A percentile compares a stretch with the other conserved stretches of the same genome.
Conservation (phyloP, 1,140 invertebrate genomes). For the Venustaconcha ellipsiformis region DNA sequence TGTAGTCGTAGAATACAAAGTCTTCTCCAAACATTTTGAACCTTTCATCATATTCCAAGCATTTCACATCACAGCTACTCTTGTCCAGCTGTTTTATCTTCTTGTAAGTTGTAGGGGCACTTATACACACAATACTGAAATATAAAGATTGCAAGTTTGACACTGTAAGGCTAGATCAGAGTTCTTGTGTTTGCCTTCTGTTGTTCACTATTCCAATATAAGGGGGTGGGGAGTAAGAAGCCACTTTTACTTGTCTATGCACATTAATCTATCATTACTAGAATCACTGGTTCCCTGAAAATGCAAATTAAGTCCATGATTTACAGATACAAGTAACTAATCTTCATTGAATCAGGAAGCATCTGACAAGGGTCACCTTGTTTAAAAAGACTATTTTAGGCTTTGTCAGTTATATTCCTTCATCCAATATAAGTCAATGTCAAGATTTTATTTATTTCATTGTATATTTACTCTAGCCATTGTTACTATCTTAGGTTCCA, state of each 20-base stretch:
- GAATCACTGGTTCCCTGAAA: not conserved
- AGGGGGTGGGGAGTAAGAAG: not conserved
- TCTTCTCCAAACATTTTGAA: slow-evolving; percentile 85
- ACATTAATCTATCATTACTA: not conserved
- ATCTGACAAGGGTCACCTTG: too few species aligned
- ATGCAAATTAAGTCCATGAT: too few species aligned
- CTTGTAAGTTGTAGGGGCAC: slow-evolving; percentile 88
- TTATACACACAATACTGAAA: slow-evolving; percentile 83
- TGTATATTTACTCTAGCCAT: too few species aligned
- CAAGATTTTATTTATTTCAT: too few species aligned
- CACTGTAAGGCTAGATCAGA: too few species aligned
- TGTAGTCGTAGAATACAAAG: slow-evolving; percentile 92
- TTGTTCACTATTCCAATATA: not conserved
- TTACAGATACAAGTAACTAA: too few species aligned
- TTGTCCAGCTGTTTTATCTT: slow-evolving; percentile 67
- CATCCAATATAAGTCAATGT: too few species aligned
- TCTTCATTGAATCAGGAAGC: too few species aligned
- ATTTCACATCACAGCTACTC: slow-evolving; percentile 42
- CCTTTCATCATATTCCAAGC: slow-evolving; percentile 79
- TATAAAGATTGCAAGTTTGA: slow-evolving; percentile 14
- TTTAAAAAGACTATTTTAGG: too few species aligned
- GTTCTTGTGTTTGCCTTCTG: too few species aligned
- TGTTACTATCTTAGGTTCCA: too few species aligned
- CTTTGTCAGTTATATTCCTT: too few species aligned
- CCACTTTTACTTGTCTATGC: not conserved